Evolutionary conservation across 2,888 invertebrate species (phyloP), one percentile per base, ranked within the genome.

Genomic region (Pemphredon lugubris): DNA sequence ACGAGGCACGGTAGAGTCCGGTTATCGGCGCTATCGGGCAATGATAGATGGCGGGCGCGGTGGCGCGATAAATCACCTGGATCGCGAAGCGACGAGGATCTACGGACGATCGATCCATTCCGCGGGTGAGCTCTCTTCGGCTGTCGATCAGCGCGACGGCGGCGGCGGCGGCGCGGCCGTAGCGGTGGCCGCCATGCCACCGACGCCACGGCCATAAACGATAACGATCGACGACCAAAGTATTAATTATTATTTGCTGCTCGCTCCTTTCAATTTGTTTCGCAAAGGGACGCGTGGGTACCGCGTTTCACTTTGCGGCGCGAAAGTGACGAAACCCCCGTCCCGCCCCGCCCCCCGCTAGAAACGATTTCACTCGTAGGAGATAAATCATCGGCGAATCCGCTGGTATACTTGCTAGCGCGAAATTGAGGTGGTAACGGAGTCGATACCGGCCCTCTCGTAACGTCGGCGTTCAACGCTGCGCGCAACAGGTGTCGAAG

Each of bases 51-150:
- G 66, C 75, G 67, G 48, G 71, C 74, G 63, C 74, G 63, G 75
- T 83, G 73, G 77, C 71, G 77, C 79, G 77, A 84, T 84, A 83
- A 84, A 84, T 84, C 84, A 84, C 66, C 53, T n/a, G 64, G 79
- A 81, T 82, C 75, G 61, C 78, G 64, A 57, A 47, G 69, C 61
- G 66, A 61, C 58, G 72, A 72, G 58, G 72, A 75, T 72, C 77
- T 74, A 74, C 53, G 64, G 51, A 59, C 54, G 67, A 74, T 26
- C 26, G 4, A n/a, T 72, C 67, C 68, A 64, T 57, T 26, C 45
- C 51, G 30, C 45, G 70, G 60, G 16, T 23, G 32, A 18, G 48
- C 26, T 60, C 58, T 5, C 67, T 45, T 69, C 74, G 74, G 64
- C 73, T 75, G 78, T 75, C 78, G 77, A 79, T 79, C 78, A 75